phyloP scores from a whole-genome alignment of 1,140 invertebrate genomes.

The Dendrolimus kikuchii region DNA sequence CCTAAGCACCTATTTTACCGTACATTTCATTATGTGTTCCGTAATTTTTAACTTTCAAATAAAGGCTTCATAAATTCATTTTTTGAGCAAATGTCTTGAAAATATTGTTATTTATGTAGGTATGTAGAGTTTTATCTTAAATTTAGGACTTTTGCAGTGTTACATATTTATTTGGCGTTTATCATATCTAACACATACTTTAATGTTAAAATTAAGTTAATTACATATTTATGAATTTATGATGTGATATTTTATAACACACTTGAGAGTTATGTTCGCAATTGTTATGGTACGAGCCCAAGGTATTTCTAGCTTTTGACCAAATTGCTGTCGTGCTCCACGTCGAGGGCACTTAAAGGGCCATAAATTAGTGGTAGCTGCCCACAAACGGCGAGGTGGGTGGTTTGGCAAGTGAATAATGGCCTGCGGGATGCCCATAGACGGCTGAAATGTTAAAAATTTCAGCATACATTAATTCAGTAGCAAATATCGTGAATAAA shows the following conservation, averaged over 20 bases:
- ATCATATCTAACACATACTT: no score
- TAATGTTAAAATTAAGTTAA: no score
- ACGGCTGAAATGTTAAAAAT: conserved; percentile 48
- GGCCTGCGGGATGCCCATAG: conserved; percentile 41
- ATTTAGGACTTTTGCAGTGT: no score
- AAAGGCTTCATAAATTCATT: no score
- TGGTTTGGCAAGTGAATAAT: conserved; percentile 59
- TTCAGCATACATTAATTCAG: conserved; percentile 24
- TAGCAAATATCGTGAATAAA: conserved; percentile 20
- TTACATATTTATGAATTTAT: no score
- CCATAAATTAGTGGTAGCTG: conserved; percentile 59
- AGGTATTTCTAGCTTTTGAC: conserved; percentile 35
- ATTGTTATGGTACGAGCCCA: conserved; percentile 17
- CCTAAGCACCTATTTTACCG: no score
- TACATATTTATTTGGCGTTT: no score
- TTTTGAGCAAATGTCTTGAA: no score
- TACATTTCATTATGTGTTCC: no score
- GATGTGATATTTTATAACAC: neutral
- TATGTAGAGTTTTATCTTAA: no score
- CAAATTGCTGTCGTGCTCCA: conserved; percentile 29
- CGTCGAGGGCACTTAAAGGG: conserved; percentile 53
- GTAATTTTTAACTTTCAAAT: no score
- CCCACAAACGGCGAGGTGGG: conserved; percentile 59
- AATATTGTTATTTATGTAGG: no score
- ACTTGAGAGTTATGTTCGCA: neutral